phyloP scores from a whole-genome alignment of 2,113 vertebrate genomes.

The Solenodon paradoxus region DNA sequence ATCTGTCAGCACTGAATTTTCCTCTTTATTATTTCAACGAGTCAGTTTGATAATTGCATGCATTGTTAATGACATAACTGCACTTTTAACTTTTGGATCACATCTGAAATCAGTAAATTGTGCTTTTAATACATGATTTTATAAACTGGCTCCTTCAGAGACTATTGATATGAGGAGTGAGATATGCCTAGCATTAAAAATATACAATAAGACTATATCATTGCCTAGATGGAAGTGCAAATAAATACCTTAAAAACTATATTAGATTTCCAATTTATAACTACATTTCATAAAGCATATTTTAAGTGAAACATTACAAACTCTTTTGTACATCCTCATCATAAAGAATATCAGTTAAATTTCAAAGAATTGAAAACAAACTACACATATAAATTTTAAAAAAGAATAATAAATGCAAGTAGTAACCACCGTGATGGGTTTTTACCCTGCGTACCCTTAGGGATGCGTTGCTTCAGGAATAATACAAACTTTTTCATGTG shows the following conservation, averaged over 20 bases:
- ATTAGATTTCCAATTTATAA: background rate
- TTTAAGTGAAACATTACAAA: conserved; percentile 20
- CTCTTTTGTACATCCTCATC: background rate
- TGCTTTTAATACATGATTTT: conserved; percentile 70
- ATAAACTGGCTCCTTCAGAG: conserved; percentile 65
- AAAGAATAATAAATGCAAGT: background rate
- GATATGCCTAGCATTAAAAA: background rate
- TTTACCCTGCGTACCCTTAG: background rate
- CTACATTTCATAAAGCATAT: background rate
- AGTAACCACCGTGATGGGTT: background rate
- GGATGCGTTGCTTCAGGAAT: background rate
- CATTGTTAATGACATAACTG: conserved; percentile 82
- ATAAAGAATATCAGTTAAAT: background rate
- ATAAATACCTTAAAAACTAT: conserved; percentile 14
- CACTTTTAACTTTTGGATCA: conserved; percentile 71
- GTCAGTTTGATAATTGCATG: conserved; percentile 74
- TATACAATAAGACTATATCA: background rate
- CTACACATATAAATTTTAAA: background rate
- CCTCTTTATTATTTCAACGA: conserved; percentile 59
- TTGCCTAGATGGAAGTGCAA: conserved; percentile 5
- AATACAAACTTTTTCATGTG: background rate
- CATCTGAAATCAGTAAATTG: conserved; percentile 70
- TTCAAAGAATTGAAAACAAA: background rate
- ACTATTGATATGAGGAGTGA: conserved; percentile 65
- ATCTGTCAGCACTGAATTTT: conserved; percentile 53